phyloP scores from a whole-genome alignment of 1,140 invertebrate genomes.

The Temnothorax curvispinosus region DNA sequence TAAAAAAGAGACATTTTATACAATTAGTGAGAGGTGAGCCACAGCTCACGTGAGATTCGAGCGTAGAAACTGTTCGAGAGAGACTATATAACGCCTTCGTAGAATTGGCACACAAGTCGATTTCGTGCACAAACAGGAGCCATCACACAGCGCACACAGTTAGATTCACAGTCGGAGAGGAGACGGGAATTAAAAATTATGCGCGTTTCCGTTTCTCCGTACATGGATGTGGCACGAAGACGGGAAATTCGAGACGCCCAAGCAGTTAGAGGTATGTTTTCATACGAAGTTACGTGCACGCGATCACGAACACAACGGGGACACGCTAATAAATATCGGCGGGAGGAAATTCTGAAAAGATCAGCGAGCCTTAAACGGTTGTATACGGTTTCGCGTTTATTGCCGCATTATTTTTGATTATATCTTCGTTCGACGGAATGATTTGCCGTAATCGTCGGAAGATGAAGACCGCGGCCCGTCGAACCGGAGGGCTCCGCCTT shows the following conservation, averaged over 20 bases:
- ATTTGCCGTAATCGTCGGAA: not conserved
- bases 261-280: conserved; percentile 49
- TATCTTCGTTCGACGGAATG: not conserved
- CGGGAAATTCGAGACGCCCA: conserved; percentile 12
- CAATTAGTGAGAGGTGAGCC: not conserved
- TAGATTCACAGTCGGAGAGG: conserved; percentile 28
- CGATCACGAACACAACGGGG: not conserved
- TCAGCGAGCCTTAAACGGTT: not conserved
- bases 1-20: not conserved
- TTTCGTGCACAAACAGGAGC: conserved; percentile 42
- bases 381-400: not conserved
- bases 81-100: conserved; percentile 19
- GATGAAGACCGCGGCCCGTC: not conserved
- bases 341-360: not conserved
- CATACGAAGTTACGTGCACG: not conserved
- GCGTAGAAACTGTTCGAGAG: not conserved
- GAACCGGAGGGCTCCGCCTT: not conserved
- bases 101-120: conserved; percentile 52
- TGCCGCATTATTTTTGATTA: not conserved
- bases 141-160: conserved; percentile 12
- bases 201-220: conserved; percentile 12
- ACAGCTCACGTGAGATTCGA: not conserved
- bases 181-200: conserved; percentile 60
- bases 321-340: conserved; percentile 18
- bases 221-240: not conserved